Evolutionary conservation across 2,797 vertebrate species (phyloP).

Genomic region (Cyclopterus lumpus): DNA sequence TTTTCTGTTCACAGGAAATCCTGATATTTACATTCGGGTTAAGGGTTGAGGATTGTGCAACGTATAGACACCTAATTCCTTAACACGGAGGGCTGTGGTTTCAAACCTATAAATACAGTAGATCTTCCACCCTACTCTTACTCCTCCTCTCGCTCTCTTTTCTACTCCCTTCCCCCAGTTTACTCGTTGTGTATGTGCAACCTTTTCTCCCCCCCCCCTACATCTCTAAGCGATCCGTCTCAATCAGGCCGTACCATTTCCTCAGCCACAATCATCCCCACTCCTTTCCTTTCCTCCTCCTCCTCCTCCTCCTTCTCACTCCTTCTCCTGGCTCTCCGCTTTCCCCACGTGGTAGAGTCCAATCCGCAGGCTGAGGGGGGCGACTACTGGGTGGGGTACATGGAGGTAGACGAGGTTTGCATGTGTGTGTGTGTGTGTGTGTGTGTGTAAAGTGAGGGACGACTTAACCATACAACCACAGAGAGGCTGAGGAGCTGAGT

Average conservation of each 20-base stretch:
- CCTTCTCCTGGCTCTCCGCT: constrained; percentile 18
- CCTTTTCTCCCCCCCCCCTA: constrained; percentile 39
- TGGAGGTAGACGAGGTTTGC: neutral
- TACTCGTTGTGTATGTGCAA: constrained; percentile 40
- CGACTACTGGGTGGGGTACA: constrained; percentile 36
- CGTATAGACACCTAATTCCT: neutral
- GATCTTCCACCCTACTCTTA: constrained; percentile 32
- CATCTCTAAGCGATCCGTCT: constrained; percentile 72
- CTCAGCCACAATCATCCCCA: constrained; percentile 25
- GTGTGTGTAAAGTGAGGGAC: constrained; percentile 8
- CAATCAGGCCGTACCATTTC: constrained; percentile 71
- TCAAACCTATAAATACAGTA: constrained; percentile 31
- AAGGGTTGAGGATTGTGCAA: neutral
- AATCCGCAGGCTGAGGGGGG: constrained; percentile 36
- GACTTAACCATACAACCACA: constrained; percentile 69
- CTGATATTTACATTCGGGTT: neutral
- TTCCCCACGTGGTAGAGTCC: constrained; percentile 61
- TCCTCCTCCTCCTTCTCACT: constrained; percentile 4
- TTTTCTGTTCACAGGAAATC: constrained; percentile 30
- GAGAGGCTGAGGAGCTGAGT: constrained; percentile 25
- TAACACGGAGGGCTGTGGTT: constrained; percentile 32
- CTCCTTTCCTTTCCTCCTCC: neutral
- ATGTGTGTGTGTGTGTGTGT: constrained; percentile 2
- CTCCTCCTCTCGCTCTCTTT: constrained; percentile 18
- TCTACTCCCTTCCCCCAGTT: constrained; percentile 42